Evolutionary conservation across 2,888 invertebrate species (phyloP), one percentile per base, ranked within the genome.

Genomic region (Ferrisia virgata): DNA sequence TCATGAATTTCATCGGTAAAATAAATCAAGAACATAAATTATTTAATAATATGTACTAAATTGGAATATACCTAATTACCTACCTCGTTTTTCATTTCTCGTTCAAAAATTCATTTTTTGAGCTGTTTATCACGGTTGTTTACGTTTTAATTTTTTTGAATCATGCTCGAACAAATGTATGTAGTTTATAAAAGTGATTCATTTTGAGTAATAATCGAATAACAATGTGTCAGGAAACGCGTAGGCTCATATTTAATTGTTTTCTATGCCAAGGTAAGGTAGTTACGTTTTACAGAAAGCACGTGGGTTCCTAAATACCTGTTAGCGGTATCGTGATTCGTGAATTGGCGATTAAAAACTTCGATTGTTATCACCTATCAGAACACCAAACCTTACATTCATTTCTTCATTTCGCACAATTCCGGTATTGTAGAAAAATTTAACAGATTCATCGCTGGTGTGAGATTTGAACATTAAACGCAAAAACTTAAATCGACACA

Each of bases 231-330:
- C 28, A 18, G 28, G 4, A 64, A 64, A 53, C 15, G 72, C 33
- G 72, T 76, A 18, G 72, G 72, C 36, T 22, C 1, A 18, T 11
- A 36, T 8, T 36, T 76, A 76, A 36, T 33, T 33, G 33, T 36
- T 76, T 76, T 36, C 72, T 36, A 76, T 76, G 72, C 72, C 72
- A 58, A 58, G 58, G 22, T 22, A 36, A 76, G 72, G 72, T 76
- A 22, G 33, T 36, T 36, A 76, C 72, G 53, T 22, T 28, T 69
- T 76, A 33, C 72, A 6, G 36, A 36, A 36, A 76, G 28, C 72
- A 76, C 25, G 72, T 76, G 72, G 72, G 72, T 15, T 76, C 15
- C n/a, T 0, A 58, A 64, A 64, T 64, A 6, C 28, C 64, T 28
- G 28, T 15, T 5, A 64, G 64, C 64, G 15, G 13, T 28, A 13